These are phyloP conservation scores for Drosophila prostipennis DNA, from an alignment of 2,888 invertebrate species.

Conservation along the genomic window DNA sequence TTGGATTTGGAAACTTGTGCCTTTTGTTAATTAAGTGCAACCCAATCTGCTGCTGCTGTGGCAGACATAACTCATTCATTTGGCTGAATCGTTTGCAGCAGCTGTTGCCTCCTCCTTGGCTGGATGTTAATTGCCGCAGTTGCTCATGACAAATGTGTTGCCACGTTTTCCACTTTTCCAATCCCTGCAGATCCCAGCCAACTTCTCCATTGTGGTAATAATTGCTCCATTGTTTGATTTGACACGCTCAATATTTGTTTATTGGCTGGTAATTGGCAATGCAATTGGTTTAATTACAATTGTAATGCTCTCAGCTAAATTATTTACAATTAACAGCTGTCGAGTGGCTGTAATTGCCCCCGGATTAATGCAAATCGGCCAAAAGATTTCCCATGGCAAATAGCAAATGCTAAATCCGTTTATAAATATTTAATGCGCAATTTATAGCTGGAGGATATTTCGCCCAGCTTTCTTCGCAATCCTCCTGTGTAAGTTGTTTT, in stretches of 20 bases:
- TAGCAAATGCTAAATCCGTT: conserved; percentile 15
- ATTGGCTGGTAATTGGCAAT: conserved; percentile 33
- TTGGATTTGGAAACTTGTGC: conserved; percentile 37
- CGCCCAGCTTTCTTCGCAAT: neutral
- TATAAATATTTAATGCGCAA: conserved; percentile 28
- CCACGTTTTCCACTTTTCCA: neutral
- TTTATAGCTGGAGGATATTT: conserved; percentile 31
- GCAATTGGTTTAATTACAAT: conserved; percentile 45
- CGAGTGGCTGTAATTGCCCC: conserved; percentile 24
- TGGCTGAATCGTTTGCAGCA: conserved; percentile 25
- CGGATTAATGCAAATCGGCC: conserved; percentile 21
- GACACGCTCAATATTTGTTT: conserved; percentile 18
- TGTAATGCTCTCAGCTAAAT: conserved; percentile 22
- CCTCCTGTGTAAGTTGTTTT: conserved; percentile 57
- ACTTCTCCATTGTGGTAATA: conserved; percentile 2
- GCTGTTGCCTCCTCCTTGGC: conserved; percentile 19
- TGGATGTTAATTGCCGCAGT: conserved; percentile 41
- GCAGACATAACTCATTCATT: conserved; percentile 47
- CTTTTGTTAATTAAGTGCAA: conserved; percentile 58
- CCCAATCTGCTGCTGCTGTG: conserved; percentile 40
- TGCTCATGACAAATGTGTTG: conserved; percentile 24
- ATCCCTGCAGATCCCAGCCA: neutral
- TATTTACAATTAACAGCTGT: conserved; percentile 38
- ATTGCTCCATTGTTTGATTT: conserved; percentile 15
- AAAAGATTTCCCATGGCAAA: conserved; percentile 15